These are phyloP conservation scores for Epizoanthus illoricatus DNA, from an alignment of 92 coral and sea anemone genomes.

Conservation along the genomic window DNA sequence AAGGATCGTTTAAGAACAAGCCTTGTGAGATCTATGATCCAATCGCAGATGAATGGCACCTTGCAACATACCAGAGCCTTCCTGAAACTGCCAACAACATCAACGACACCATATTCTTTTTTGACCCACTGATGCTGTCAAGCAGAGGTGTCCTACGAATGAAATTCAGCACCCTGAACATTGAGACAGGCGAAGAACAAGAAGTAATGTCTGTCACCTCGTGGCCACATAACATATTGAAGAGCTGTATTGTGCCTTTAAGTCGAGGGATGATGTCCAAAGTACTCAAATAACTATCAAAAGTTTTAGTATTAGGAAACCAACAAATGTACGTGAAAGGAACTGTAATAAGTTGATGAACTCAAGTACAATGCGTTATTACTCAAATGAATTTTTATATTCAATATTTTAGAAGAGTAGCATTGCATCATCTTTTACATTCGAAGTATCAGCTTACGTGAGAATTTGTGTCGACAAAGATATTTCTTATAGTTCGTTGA, in stretches of 20 bases:
- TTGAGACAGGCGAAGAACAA: slow-evolving; percentile 34
- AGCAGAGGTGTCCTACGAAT: slow-evolving; percentile 36
- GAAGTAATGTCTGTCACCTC: slow-evolving; percentile 42
- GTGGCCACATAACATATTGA: slow-evolving; percentile 62
- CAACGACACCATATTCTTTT: slow-evolving; percentile 38
- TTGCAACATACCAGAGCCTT: slow-evolving; percentile 39
- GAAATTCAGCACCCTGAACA: slow-evolving; percentile 38
- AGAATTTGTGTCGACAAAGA: no score
- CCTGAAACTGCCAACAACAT: slow-evolving; percentile 39
- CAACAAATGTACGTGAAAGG: no score
- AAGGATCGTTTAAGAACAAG: slow-evolving; percentile 48
- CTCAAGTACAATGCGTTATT: no score
- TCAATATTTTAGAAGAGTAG: no score
- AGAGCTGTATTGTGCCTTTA: slow-evolving; percentile 61
- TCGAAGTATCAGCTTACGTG: no score
- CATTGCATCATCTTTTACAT: no score
- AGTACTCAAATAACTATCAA: slow-evolving; percentile 50
- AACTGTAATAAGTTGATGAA: no score
- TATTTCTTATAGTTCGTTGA: no score
- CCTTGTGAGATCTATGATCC: slow-evolving; percentile 67
- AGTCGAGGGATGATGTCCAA: slow-evolving; percentile 58
- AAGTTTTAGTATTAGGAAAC: not conserved
- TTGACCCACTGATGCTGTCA: slow-evolving; percentile 37
- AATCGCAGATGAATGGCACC: slow-evolving; percentile 59
- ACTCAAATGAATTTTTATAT: no score